Evolutionary conservation across 2,113 vertebrate genomes (phyloP).

Genomic region (Lycocorax pyrrhopterus): DNA sequence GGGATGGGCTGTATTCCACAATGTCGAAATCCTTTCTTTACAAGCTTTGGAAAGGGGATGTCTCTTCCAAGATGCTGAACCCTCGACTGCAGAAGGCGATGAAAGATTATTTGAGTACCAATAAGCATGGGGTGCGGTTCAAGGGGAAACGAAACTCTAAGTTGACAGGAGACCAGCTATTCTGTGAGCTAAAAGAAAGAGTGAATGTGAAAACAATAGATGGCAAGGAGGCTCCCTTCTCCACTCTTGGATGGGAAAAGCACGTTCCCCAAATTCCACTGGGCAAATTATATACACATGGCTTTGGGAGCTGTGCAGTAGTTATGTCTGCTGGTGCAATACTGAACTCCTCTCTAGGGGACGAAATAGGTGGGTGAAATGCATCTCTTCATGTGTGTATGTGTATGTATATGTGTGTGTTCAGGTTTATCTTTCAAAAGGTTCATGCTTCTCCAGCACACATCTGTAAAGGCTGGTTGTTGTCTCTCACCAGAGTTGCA

Average conservation of each 20-base stretch:
- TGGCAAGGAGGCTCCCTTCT: slow-evolving; percentile 89
- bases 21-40: slow-evolving; percentile 85
- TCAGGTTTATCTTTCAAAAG: background rate
- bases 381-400: background rate
- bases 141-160: slow-evolving; percentile 67
- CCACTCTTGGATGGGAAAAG: slow-evolving; percentile 83
- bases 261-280: slow-evolving; percentile 82
- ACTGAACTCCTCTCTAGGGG: slow-evolving; percentile 89
- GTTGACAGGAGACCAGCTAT: slow-evolving; percentile 74
- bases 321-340: slow-evolving; percentile 96
- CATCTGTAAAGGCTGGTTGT: background rate
- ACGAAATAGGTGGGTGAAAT: slow-evolving; percentile 88
- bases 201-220: slow-evolving; percentile 84
- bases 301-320: slow-evolving; percentile 87
- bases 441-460: background rate
- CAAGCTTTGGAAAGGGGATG: slow-evolving; percentile 86
- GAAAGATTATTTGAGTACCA: slow-evolving; percentile 87
- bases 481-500: background rate
- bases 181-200: slow-evolving; percentile 85
- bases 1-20: slow-evolving; percentile 81
- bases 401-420: background rate
- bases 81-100: slow-evolving; percentile 90
- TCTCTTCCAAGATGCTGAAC: slow-evolving; percentile 85
- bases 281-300: slow-evolving; percentile 70
- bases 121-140: slow-evolving; percentile 90